phyloP scores from a whole-genome alignment of 2,797 vertebrate species.

The Ficedula albicollis region DNA sequence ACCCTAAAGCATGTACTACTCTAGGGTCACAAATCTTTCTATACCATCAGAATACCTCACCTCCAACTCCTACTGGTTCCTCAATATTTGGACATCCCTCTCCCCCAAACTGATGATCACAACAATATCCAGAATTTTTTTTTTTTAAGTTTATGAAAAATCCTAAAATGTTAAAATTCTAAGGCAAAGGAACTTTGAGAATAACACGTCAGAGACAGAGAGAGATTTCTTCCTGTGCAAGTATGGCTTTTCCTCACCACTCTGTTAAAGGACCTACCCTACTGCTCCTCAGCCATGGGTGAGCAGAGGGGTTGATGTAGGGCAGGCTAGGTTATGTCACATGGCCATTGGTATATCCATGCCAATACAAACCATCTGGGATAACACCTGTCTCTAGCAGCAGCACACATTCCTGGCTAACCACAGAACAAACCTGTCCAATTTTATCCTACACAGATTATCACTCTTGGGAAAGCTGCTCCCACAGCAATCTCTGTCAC shows the following conservation, averaged over 20 bases:
- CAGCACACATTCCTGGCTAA: neutral
- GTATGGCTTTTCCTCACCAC: neutral
- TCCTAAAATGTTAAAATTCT: neutral
- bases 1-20: neutral
- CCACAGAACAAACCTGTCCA: neutral
- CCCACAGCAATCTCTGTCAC: neutral
- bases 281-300: neutral
- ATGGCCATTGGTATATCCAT: rapidly evolving
- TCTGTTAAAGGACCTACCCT: neutral
- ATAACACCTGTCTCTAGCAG: neutral
- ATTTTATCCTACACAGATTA: neutral
- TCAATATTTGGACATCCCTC: rapidly evolving
- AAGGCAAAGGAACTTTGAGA: neutral
- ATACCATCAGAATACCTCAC: neutral
- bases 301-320: neutral
- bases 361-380: neutral
- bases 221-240: neutral
- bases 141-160: neutral
- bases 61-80: neutral
- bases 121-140: neutral
- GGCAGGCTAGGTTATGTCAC: neutral
- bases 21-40: neutral
- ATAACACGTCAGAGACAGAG: neutral
- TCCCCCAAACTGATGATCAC: neutral
- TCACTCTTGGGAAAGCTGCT: neutral